phyloP scores from a whole-genome alignment of 2,113 vertebrate species.

The Nanorana parkeri region DNA sequence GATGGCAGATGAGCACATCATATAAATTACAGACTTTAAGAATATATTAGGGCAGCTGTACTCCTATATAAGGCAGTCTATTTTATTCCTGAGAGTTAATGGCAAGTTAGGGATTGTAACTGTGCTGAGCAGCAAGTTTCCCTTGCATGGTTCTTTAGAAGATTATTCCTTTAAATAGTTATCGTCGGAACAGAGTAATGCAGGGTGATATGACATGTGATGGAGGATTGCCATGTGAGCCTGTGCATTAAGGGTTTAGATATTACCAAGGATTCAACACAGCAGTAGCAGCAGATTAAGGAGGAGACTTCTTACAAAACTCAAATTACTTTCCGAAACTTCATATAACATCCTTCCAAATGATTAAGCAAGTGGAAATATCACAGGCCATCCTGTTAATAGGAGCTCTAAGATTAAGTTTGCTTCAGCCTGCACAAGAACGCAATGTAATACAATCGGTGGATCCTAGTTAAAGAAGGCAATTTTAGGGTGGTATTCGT shows the following conservation, averaged over 20 bases:
- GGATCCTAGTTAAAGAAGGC: slow-evolving; percentile 45
- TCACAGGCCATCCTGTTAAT: slow-evolving; percentile 48
- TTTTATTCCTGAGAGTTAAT: slow-evolving; percentile 55
- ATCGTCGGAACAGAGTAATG: slow-evolving; percentile 58
- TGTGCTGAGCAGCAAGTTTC: slow-evolving; percentile 60
- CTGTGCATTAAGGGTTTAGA: slow-evolving; percentile 56
- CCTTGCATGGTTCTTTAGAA: slow-evolving; percentile 59
- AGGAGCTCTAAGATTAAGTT: slow-evolving; percentile 50
- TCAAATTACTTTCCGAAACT: slow-evolving; percentile 52
- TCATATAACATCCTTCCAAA: slow-evolving; percentile 50
- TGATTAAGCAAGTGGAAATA: slow-evolving; percentile 53
- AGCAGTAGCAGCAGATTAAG: slow-evolving; percentile 52
- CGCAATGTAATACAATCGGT: slow-evolving; percentile 36
- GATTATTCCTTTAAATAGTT: slow-evolving; percentile 62
- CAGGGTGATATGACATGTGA: slow-evolving; percentile 55
- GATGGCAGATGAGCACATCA: neutral
- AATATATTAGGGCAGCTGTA: neutral
- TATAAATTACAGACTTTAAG: neutral
- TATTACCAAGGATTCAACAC: slow-evolving; percentile 62
- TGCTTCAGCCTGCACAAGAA: slow-evolving; percentile 39
- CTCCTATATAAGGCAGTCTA: neutral
- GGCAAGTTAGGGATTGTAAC: slow-evolving; percentile 58
- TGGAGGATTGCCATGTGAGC: slow-evolving; percentile 55
- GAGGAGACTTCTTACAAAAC: slow-evolving; percentile 41
- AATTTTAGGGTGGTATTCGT: slow-evolving; percentile 45